A percentile compares a stretch with the other conserved stretches of the same genome.
Conservation (phyloP, 2,888 invertebrate species). For the Poecilobothrus nobilitatus region DNA sequence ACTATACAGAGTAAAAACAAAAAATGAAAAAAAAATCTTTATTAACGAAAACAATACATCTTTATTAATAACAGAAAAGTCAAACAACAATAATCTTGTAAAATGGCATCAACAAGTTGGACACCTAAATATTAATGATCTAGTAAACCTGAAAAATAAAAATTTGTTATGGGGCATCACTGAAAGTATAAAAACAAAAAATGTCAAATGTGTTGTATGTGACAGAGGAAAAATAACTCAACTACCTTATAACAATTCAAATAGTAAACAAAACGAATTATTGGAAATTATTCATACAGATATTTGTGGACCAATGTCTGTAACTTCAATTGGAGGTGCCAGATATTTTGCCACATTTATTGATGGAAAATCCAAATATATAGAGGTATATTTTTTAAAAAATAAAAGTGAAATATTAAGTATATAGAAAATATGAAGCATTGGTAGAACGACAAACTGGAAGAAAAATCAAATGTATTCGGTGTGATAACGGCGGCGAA, state of each 20-base stretch:
- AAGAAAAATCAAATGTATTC: constrained; percentile 21
- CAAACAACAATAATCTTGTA: not conserved
- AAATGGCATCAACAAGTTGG: constrained; percentile 18
- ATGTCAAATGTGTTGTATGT: constrained; percentile 16
- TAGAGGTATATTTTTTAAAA: constrained; percentile 18
- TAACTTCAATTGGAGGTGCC: constrained; percentile 10
- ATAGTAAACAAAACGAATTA: not conserved
- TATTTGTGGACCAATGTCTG: constrained; percentile 11
- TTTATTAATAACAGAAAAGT: not conserved
- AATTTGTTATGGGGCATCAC: constrained; percentile 15
- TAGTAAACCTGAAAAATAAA: constrained; percentile 12
- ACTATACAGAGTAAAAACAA: not conserved
- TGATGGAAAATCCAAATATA: constrained; percentile 14
- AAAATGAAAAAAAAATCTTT: too few relatives aligned
- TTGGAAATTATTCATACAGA: constrained; percentile 12
- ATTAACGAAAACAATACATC: not conserved
- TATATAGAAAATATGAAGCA: constrained; percentile 23
- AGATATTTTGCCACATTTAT: constrained; percentile 16
- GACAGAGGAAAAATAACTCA: constrained; percentile 15
- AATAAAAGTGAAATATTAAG: constrained; percentile 22
- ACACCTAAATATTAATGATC: constrained; percentile 16
- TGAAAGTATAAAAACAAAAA: constrained; percentile 10
- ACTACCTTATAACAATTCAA: constrained; percentile 12
- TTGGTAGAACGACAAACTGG: too few relatives aligned
- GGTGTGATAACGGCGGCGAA: constrained; percentile 27